A percentile compares a stretch with the other conserved stretches of the same genome.
phyloP scores from a whole-genome alignment of 2,113 vertebrate genomes.

The Silurus asotus region DNA sequence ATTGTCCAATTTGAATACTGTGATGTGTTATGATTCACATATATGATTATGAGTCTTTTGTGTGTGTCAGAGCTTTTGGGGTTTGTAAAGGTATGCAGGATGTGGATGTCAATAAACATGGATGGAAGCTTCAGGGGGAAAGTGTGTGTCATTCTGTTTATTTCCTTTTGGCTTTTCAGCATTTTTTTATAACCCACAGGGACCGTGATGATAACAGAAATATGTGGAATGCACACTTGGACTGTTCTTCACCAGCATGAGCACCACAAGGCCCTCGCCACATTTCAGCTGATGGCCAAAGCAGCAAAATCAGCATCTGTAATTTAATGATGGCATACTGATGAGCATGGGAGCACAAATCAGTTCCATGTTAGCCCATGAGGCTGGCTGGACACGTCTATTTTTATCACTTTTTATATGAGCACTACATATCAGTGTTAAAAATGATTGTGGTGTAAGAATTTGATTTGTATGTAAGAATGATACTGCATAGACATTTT shows the following conservation, averaged over 20 bases:
- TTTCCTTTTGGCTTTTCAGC: constrained; percentile 64
- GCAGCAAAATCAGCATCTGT: constrained; percentile 46
- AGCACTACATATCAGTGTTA: neutral
- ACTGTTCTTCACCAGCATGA: constrained; percentile 38
- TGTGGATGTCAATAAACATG: constrained; percentile 18
- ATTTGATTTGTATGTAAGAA: neutral
- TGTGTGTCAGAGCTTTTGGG: neutral
- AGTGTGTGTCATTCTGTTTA: constrained; percentile 69
- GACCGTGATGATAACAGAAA: constrained; percentile 65
- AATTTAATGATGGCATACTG: constrained; percentile 65
- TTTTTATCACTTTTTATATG: neutral
- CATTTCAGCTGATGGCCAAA: constrained; percentile 54
- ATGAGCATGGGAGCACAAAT: constrained; percentile 58
- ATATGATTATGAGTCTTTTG: neutral
- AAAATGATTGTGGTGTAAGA: neutral
- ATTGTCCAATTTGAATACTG: constrained; percentile 18
- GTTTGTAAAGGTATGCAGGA: constrained; percentile 40
- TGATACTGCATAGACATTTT: neutral
- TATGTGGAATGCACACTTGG: constrained; percentile 55
- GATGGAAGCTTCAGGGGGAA: constrained; percentile 50
- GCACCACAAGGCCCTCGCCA: constrained; percentile 62
- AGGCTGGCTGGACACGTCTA: neutral
- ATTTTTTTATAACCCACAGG: constrained; percentile 63
- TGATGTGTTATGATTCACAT: constrained; percentile 15
- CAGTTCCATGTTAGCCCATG: constrained; percentile 44